phyloP scores from a whole-genome alignment of 1,140 invertebrate species.

The Wiebesia pumilae region DNA sequence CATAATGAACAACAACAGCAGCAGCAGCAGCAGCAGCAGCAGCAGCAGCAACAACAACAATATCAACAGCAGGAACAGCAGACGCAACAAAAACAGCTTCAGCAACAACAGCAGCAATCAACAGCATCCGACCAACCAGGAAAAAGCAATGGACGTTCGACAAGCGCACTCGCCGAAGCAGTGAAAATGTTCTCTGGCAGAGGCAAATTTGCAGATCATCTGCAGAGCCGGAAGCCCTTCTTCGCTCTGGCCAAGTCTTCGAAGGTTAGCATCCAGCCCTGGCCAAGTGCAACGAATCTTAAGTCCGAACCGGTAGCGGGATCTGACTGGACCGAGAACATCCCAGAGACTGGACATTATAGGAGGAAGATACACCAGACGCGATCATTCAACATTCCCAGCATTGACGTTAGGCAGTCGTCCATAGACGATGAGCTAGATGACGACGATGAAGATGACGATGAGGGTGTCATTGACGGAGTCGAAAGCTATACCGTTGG shows the following conservation, averaged over 20 bases:
- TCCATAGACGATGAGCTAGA: slow-evolving; percentile 45
- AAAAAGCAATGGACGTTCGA: slow-evolving; percentile 57
- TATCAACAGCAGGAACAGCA: neutral
- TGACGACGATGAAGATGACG: slow-evolving; percentile 42
- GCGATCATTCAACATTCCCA: slow-evolving; percentile 56
- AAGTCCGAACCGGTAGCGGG: slow-evolving; percentile 19
- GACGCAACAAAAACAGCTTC: neutral
- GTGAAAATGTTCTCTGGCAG: slow-evolving; percentile 63
- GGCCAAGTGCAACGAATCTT: slow-evolving; percentile 68
- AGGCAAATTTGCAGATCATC: slow-evolving; percentile 53
- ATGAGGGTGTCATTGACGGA: neutral
- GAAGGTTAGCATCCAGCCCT: slow-evolving; percentile 63
- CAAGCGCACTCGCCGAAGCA: slow-evolving; percentile 59
- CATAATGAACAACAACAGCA: neutral
- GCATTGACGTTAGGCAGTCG: slow-evolving; percentile 53
- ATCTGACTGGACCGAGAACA: slow-evolving; percentile 12
- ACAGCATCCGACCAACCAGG: neutral
- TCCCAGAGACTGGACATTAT: neutral
- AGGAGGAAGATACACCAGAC: slow-evolving; percentile 35
- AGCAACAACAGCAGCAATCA: neutral
- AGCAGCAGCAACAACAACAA: slow-evolving; percentile 15
- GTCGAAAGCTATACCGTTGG: slow-evolving; percentile 30
- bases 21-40: neutral
- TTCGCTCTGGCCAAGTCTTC: slow-evolving; percentile 58
- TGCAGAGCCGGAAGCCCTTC: slow-evolving; percentile 64